Conservation (phyloP, 2,113 vertebrate species). For the Coracopsis vasa region DNA sequence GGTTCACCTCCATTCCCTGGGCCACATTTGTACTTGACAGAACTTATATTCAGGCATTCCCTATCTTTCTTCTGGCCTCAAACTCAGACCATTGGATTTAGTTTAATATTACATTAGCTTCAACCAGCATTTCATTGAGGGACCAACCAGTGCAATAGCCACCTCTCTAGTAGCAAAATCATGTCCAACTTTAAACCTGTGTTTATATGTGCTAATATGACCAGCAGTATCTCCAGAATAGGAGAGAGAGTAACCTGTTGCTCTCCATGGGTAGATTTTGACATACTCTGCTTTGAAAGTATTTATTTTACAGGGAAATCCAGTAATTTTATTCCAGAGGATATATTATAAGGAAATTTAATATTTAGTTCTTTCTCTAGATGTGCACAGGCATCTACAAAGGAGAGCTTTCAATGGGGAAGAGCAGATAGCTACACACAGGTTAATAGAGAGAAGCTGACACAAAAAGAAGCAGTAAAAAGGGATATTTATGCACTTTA, state of each 20-base stretch:
- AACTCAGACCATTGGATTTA: background rate
- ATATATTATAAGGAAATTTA: background rate
- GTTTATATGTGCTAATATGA: background rate
- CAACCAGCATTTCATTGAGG: background rate
- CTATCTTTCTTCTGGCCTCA: background rate
- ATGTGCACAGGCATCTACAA: background rate
- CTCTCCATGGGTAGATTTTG: background rate
- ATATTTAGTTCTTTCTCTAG: background rate
- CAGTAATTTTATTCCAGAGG: background rate
- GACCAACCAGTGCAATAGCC: background rate
- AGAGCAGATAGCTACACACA: background rate
- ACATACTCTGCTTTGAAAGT: background rate
- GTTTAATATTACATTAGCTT: background rate
- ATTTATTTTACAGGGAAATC: background rate
- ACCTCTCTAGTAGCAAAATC: background rate
- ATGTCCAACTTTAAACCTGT: accelerated
- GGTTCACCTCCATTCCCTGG: background rate
- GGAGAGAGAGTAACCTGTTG: background rate
- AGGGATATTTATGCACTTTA: background rate
- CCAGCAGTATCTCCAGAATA: background rate
- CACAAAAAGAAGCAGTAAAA: background rate
- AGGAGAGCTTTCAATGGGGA: background rate
- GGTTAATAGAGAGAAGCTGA: background rate
- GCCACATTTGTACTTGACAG: background rate
- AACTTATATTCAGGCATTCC: background rate